phyloP scores from a whole-genome alignment of 2,113 vertebrate species.

The Boulengeromyrus knoepffleri region DNA sequence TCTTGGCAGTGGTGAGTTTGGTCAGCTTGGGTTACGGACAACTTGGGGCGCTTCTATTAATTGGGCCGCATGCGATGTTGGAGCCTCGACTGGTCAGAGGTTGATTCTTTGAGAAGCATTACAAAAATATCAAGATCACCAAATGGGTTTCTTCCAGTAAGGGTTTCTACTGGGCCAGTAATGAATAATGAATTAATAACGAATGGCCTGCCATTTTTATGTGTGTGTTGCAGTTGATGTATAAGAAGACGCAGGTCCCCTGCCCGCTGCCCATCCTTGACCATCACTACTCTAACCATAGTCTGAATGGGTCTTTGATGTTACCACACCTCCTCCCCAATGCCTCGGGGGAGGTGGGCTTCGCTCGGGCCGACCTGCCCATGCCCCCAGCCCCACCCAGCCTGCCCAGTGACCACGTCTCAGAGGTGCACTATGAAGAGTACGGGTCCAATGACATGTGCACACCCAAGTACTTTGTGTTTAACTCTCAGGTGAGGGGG shows the following conservation, averaged over 20 bases:
- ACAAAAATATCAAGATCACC: background rate
- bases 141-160: background rate
- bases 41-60: background rate
- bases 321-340: constrained; percentile 56
- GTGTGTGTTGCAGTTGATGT: constrained; percentile 74
- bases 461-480: constrained; percentile 85
- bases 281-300: constrained; percentile 62
- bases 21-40: background rate
- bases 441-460: constrained; percentile 67
- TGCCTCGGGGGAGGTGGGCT: background rate
- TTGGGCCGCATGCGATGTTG: background rate
- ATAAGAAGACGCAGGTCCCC: constrained; percentile 86
- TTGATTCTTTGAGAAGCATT: background rate
- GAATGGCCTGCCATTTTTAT: background rate
- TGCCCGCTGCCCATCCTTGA: constrained; percentile 79
- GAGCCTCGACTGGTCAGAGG: background rate
- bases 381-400: background rate
- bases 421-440: constrained; percentile 46
- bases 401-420: constrained; percentile 31
- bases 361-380: constrained; percentile 44
- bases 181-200: background rate
- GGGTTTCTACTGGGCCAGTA: background rate
- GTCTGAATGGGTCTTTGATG: constrained; percentile 59
- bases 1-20: constrained; percentile 81
- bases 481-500: constrained; percentile 83